These are phyloP conservation scores for Rotaria magnacalcarata DNA, from an alignment of 2,888 invertebrate species.

Conservation along the genomic window DNA sequence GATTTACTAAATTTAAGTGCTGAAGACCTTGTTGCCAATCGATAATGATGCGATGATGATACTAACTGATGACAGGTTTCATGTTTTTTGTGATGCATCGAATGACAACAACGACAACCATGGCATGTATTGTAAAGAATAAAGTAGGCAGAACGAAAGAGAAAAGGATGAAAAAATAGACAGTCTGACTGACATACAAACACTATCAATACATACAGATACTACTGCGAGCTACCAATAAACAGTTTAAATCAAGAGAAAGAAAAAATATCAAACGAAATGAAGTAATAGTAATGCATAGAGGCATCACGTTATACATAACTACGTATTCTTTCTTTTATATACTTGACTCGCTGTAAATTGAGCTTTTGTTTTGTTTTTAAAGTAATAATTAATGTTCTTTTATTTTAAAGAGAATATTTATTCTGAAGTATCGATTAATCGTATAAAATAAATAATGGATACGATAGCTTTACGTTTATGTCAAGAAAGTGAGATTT, in stretches of 20 bases:
- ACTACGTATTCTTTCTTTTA: too few relatives aligned
- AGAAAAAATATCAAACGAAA: background rate
- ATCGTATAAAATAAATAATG: background rate
- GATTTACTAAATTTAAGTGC: background rate
- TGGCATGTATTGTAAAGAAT: background rate
- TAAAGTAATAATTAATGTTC: background rate
- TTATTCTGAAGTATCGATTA: background rate
- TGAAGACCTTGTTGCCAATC: conserved; percentile 14
- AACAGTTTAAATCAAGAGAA: background rate
- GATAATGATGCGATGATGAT: background rate
- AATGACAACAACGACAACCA: background rate
- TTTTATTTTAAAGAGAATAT: background rate
- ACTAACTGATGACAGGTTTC: background rate
- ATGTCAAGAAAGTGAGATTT: too few relatives aligned
- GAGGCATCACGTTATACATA: background rate
- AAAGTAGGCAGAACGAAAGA: background rate
- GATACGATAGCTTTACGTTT: background rate
- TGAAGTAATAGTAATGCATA: background rate
- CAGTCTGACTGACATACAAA: background rate
- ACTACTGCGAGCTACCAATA: background rate
- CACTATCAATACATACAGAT: background rate
- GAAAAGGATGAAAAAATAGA: background rate
- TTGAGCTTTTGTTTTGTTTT: background rate
- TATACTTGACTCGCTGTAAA: background rate
- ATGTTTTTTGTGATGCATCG: conserved; percentile 14